Percentiles rank a stretch among this genome's conserved stretches.
Conservation (phyloP, 2,113 vertebrate species). For the Ramphastos sulfuratus region DNA sequence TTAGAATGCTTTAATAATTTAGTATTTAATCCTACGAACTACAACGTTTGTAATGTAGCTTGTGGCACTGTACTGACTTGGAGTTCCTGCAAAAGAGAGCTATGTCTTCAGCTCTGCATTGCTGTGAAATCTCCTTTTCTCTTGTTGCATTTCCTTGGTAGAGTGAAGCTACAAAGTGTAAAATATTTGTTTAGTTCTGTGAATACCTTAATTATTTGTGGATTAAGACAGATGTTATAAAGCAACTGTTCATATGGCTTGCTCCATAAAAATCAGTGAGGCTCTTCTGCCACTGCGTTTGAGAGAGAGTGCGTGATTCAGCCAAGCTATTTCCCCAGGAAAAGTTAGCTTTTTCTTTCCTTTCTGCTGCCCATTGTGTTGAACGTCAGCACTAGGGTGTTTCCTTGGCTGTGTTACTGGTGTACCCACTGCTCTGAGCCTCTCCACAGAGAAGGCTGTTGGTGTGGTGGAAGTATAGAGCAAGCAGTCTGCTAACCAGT, state of each 20-base stretch:
- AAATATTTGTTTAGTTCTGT: background rate
- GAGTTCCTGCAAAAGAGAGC: background rate
- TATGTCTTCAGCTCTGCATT: background rate
- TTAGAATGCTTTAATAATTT: background rate
- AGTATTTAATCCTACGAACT: background rate
- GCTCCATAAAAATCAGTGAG: background rate
- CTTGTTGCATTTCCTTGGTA: background rate
- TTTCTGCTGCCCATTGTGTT: background rate
- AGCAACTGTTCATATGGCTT: rapidly evolving
- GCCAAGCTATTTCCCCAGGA: background rate
- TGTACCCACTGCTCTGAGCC: background rate
- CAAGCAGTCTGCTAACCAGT: background rate
- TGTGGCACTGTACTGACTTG: background rate
- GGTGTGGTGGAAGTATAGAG: background rate
- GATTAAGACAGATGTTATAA: background rate
- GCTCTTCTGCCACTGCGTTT: background rate
- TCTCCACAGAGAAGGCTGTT: rapidly evolving
- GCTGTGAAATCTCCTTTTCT: background rate
- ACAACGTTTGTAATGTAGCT: background rate
- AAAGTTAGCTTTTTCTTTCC: background rate
- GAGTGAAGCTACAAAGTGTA: background rate
- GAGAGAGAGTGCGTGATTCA: background rate
- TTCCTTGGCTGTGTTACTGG: background rate
- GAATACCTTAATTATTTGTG: background rate
- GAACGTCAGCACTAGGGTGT: background rate